Conservation (phyloP, 2,888 invertebrate genomes). For the Scaptomyza tumidula region DNA sequence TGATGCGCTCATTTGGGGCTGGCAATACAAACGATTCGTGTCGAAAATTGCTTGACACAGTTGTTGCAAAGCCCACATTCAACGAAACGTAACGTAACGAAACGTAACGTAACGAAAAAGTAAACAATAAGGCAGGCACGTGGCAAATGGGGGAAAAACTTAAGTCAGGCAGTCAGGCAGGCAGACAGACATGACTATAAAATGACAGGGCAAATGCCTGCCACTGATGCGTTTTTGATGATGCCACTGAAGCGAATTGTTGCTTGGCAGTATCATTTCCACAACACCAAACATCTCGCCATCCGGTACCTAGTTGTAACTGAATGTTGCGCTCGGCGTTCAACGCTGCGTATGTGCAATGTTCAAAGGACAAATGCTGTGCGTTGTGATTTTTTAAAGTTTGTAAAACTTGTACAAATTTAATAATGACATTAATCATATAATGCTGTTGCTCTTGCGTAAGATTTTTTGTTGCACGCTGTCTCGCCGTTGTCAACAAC, state of each 20-base stretch:
- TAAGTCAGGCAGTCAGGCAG: background rate
- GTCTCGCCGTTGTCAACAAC: conserved; percentile 46
- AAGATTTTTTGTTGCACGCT: conserved; percentile 19
- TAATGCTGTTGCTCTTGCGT: conserved; percentile 26
- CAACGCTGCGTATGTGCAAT: conserved; percentile 73
- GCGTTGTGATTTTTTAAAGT: conserved; percentile 24
- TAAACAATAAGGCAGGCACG: conserved; percentile 39
- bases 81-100: conserved; percentile 59
- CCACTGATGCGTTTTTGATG: conserved; percentile 78
- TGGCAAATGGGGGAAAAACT: background rate
- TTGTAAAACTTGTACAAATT: conserved; percentile 64
- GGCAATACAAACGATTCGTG: conserved; percentile 65
- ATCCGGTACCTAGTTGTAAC: conserved; percentile 43
- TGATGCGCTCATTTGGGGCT: conserved; percentile 44
- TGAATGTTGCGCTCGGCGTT: conserved; percentile 57
- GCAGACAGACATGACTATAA: conserved; percentile 50
- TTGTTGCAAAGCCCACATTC: conserved; percentile 59
- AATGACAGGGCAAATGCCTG: conserved; percentile 72
- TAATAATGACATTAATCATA: conserved; percentile 77
- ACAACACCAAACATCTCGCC: conserved; percentile 3
- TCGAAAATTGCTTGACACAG: conserved; percentile 78
- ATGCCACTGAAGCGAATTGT: conserved; percentile 61
- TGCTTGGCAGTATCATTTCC: conserved; percentile 8
- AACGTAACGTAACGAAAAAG: conserved; percentile 60
- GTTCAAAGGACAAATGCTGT: conserved; percentile 41